phyloP scores from a whole-genome alignment of 2,113 vertebrate species.

The Galeopterus variegatus region DNA sequence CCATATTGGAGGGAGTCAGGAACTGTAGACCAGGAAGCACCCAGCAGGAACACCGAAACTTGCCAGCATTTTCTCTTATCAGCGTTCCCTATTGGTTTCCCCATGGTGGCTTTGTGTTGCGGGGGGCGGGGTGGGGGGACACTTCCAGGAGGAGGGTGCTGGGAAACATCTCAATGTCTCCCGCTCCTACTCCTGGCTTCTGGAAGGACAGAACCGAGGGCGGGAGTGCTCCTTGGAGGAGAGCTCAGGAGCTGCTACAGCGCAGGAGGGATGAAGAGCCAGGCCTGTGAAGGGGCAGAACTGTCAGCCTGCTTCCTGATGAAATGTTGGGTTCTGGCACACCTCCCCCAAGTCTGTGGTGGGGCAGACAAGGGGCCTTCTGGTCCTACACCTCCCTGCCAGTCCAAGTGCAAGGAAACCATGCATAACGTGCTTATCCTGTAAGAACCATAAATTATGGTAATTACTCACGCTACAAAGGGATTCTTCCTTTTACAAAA shows the following conservation, averaged over 20 bases:
- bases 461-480: not conserved
- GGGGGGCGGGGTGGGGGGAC: fast-evolving
- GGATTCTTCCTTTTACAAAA: not conserved
- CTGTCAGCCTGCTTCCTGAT: fast-evolving
- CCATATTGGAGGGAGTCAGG: not conserved
- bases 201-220: not conserved
- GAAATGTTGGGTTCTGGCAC: not conserved
- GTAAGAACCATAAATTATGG: not conserved
- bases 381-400: not conserved
- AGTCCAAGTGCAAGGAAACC: not conserved
- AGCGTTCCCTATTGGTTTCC: fast-evolving
- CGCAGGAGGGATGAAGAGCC: not conserved
- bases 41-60: fast-evolving
- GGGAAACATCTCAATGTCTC: no score
- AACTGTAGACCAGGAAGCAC: not conserved
- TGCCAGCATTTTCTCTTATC: not conserved
- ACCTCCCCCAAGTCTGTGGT: not conserved
- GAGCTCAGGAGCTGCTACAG: not conserved
- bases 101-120: not conserved
- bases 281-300: not conserved
- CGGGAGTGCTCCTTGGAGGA: not conserved
- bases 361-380: not conserved
- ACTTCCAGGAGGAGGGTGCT: not conserved
- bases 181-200: not conserved
- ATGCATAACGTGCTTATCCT: not conserved